Evolutionary conservation across 2,113 vertebrate genomes (phyloP), one percentile per base, ranked within the genome.

Genomic region (Gopherus evgoodei): DNA sequence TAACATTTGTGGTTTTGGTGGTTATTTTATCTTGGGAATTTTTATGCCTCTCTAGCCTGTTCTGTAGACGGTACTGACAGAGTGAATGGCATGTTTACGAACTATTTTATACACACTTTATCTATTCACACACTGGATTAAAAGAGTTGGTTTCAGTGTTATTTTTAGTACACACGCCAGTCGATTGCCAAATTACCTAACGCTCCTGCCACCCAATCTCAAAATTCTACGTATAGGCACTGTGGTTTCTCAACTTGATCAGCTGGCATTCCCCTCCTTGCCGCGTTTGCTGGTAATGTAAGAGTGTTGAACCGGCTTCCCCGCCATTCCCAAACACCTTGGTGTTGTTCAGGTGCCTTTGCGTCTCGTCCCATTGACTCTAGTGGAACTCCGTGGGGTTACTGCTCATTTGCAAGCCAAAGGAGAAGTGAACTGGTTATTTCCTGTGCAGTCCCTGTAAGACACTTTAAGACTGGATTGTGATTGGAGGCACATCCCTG

Each of bases 1-100:
- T 90, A 91, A 89, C 92, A 52, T 90, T 91, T 95, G 38, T 42
- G 81, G 87, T n/a, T 96, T 93, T 93, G 83, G 79, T 52, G 35
- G 22, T 53, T 88, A 35, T 93, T 91, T 49, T 87, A 27, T 84
- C 89, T 31, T 44, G 81, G 78, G 91, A 93, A 4, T 72, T 96
- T 93, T 96, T 83, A 88, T 84, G 52, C 44, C 29, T 87, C 83
- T 53, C 65, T 90, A 10, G 17, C 31, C 16, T 56, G 31, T 88
- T 96, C 75, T 79, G 87, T 19, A 49, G 84, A 86, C 83, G 83
- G 31, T 31, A 85, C 69, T 31, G 62, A 83, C 7, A 89, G 25
- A 47, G 78, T 25, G 12, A 47, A 54, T 59, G 14, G 3, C 65
- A 0, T 52, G 4, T 59, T 49, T 76, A 0, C 6, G 3, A 27